phyloP scores from a whole-genome alignment of 2,797 vertebrate species.

The Artibeus jamaicensis region DNA sequence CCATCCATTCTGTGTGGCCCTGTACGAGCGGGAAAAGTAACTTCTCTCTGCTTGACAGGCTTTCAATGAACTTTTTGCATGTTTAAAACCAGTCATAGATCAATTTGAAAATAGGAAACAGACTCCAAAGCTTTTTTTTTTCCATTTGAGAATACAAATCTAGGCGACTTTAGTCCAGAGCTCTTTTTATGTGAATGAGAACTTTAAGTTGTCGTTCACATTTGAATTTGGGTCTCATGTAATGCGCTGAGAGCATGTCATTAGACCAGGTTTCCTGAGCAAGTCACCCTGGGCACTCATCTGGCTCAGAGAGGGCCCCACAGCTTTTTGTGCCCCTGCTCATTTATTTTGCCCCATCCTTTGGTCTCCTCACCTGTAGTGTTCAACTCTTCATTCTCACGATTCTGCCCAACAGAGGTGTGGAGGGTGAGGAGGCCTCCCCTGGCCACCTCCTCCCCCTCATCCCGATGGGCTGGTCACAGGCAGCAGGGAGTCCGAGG shows the following conservation, averaged over 20 bases:
- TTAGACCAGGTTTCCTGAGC: background rate
- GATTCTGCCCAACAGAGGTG: accelerated
- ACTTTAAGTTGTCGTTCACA: background rate
- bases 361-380: background rate
- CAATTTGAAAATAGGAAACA: background rate
- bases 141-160: background rate
- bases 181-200: background rate
- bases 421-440: background rate
- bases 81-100: background rate
- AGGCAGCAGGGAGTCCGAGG: background rate
- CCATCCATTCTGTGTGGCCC: background rate
- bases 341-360: background rate
- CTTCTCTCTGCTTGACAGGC: background rate
- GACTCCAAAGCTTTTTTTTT: background rate
- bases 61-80: background rate
- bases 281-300: accelerated
- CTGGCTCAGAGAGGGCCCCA: background rate
- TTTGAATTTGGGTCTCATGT: background rate
- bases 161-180: background rate
- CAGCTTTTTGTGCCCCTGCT: no score
- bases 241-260: background rate
- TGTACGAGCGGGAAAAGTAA: background rate
- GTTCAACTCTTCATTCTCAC: background rate
- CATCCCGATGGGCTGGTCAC: background rate
- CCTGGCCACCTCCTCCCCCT: accelerated